Evolutionary conservation across 2,797 vertebrate species (phyloP).

Genomic region (Phoebastria nigripes): DNA sequence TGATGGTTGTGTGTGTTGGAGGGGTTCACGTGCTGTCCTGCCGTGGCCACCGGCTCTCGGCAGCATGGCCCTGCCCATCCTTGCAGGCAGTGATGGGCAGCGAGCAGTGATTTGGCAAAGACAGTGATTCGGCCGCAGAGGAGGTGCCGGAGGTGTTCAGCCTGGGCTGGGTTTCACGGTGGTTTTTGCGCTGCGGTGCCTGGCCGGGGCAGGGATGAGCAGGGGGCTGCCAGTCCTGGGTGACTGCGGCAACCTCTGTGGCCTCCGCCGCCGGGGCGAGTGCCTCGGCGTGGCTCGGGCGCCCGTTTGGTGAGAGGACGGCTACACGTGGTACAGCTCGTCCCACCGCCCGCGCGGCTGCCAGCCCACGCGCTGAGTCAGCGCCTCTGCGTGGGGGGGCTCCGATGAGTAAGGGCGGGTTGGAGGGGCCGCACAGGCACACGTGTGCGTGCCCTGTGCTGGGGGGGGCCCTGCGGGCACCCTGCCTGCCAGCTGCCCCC

Average conservation of each 20-base stretch:
- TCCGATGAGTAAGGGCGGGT: slow-evolving; percentile 34
- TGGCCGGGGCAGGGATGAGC: fast-evolving
- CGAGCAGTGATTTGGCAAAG: fast-evolving
- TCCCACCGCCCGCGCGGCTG: not conserved
- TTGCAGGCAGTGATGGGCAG: not conserved
- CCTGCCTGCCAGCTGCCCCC: not conserved
- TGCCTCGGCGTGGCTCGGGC: not conserved
- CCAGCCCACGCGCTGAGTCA: slow-evolving; percentile 63
- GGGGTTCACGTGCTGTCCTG: fast-evolving
- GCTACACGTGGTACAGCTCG: slow-evolving; percentile 29
- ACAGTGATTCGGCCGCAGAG: not conserved
- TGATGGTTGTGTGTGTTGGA: not conserved
- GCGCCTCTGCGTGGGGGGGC: slow-evolving; percentile 32
- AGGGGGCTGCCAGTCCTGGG: not conserved
- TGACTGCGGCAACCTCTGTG: fast-evolving
- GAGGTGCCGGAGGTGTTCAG: fast-evolving
- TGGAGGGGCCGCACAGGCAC: not conserved
- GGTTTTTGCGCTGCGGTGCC: fast-evolving
- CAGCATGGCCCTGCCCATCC: not conserved
- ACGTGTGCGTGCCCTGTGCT: not conserved
- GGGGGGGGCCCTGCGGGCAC: not conserved
- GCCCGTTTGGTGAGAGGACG: slow-evolving; percentile 25
- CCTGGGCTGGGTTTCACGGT: fast-evolving
- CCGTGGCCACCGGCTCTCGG: not conserved
- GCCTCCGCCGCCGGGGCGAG: not conserved